phyloP scores from a whole-genome alignment of 2,113 vertebrate genomes.

The Fregata magnificens region DNA sequence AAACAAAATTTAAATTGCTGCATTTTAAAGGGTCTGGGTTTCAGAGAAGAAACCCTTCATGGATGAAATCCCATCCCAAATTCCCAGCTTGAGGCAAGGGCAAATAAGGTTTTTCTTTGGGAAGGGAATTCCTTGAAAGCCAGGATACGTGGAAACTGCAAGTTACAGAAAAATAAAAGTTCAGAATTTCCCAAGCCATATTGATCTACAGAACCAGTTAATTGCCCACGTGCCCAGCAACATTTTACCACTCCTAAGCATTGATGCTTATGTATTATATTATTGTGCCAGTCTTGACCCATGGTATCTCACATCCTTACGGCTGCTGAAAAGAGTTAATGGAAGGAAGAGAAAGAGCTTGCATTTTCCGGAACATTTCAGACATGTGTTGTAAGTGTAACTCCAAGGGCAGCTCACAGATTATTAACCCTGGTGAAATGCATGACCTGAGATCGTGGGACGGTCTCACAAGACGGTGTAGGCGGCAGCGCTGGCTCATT shows the following conservation, averaged over 20 bases:
- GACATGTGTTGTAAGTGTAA: neutral
- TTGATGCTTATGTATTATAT: rapidly evolving
- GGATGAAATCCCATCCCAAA: neutral
- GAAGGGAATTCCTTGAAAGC: neutral
- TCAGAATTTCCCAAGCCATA: neutral
- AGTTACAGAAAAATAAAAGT: neutral
- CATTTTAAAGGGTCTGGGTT: neutral
- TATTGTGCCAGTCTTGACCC: neutral
- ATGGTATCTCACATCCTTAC: neutral
- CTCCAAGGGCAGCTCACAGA: neutral
- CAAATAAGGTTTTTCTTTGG: neutral
- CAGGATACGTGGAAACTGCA: neutral
- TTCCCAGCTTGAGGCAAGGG: neutral
- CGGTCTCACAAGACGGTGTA: neutral
- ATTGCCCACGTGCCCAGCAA: neutral
- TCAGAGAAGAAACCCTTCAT: neutral
- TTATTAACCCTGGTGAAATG: too few species aligned
- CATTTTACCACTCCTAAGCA: neutral
- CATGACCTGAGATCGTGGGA: rapidly evolving
- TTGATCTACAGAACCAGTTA: too few species aligned
- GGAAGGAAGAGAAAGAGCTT: neutral
- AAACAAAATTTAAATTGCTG: neutral
- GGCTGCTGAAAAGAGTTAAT: neutral
- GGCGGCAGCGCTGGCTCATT: neutral
- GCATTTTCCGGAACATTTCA: neutral